These are phyloP conservation scores for Haliclona indistincta DNA, from an alignment of 37 sponge, comb jelly and placozoan species.

Conservation along the genomic window DNA sequence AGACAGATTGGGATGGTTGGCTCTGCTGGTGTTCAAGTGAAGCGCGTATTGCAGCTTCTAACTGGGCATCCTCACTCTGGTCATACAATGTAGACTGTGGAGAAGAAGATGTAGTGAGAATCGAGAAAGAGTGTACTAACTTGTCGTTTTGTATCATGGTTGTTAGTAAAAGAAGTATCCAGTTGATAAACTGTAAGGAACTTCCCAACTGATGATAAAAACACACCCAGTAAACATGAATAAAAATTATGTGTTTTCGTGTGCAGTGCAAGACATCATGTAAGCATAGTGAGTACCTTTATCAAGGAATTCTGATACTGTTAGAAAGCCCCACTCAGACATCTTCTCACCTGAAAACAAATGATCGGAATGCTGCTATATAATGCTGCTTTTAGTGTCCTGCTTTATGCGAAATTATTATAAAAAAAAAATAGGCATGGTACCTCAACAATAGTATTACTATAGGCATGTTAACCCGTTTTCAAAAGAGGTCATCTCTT, in stretches of 20 bases:
- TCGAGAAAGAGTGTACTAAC: neutral
- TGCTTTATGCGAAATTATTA: no score
- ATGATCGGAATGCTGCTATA: neutral
- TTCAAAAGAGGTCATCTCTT: neutral
- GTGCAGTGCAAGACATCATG: neutral
- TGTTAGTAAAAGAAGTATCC: no score
- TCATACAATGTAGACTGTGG: constrained; percentile 28
- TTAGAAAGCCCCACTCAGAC: constrained; percentile 30
- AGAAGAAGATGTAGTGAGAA: neutral
- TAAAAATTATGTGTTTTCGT: neutral
- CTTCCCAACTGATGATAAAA: neutral
- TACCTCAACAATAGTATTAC: neutral
- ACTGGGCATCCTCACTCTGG: constrained; percentile 67
- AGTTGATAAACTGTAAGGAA: no score
- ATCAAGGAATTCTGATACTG: constrained; percentile 16
- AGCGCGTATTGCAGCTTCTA: constrained; percentile 80
- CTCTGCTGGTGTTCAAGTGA: constrained; percentile 46
- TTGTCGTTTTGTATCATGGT: neutral
- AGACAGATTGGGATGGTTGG: no score
- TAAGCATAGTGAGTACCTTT: constrained; percentile 16
- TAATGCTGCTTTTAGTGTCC: neutral
- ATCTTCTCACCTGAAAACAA: constrained; percentile 63
- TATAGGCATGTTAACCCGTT: neutral
- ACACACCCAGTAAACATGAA: constrained; percentile 15
- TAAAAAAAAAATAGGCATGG: neutral